Conservation (phyloP, 2,797 vertebrate genomes). For the Pangasius sanitwongsei region DNA sequence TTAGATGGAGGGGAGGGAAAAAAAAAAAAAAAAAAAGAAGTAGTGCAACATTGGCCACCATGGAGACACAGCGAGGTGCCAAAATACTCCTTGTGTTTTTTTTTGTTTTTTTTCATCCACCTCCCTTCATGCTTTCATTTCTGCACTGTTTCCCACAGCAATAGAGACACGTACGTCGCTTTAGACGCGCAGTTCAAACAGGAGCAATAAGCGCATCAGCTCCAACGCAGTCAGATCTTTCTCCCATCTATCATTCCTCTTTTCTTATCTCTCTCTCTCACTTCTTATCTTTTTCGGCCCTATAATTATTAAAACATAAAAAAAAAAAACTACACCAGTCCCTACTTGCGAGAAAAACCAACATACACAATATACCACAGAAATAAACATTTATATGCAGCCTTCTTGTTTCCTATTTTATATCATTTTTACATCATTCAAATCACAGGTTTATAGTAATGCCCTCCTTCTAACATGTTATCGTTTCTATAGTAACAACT, state of each 20-base stretch:
- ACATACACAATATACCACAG: not conserved
- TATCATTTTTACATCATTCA: not conserved
- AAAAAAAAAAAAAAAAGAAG: slow-evolving; percentile 26
- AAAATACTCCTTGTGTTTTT: slow-evolving; percentile 51
- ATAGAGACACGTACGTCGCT: slow-evolving; percentile 49
- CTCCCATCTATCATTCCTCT: not conserved
- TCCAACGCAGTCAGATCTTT: not conserved
- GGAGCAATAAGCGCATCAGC: not conserved
- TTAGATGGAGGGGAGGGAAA: not conserved
- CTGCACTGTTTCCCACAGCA: slow-evolving; percentile 57
- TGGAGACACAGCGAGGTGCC: slow-evolving; percentile 66
- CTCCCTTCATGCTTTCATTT: slow-evolving; percentile 35
- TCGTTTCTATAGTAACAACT: not conserved
- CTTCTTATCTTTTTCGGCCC: not conserved
- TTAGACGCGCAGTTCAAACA: slow-evolving; percentile 45
- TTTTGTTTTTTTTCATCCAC: not conserved
- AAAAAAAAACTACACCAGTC: not conserved
- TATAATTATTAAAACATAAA: not conserved
- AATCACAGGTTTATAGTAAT: not conserved
- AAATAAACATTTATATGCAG: not conserved
- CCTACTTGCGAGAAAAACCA: not conserved
- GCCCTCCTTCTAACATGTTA: not conserved
- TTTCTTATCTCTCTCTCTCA: not conserved
- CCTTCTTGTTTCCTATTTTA: not conserved
- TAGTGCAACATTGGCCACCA: slow-evolving; percentile 63